Evolutionary conservation across 1,140 invertebrate species (phyloP), one percentile per base, ranked within the genome.

Genomic region (Habropoda laboriosa): DNA sequence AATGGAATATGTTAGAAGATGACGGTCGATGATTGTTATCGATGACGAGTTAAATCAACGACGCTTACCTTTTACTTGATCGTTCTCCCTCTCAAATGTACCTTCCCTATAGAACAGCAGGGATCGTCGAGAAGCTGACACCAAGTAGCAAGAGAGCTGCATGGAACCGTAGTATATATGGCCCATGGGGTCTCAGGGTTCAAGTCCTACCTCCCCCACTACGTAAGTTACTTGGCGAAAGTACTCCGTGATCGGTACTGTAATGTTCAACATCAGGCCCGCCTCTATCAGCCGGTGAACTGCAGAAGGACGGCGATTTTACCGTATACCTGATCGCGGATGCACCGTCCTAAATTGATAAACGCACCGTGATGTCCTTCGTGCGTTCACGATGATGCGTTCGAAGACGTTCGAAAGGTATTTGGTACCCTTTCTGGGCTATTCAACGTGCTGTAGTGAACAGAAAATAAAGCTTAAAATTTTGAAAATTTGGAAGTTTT

Each of bases 191-290:
- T 83, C 86, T 85, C 87, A 87, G 88, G 88, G 86, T 91, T 90
- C 87, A 89, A 89, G 88, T 91, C 90, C 80, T 83, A 81, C 76
- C 90, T 92, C 91, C 89, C 90, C 90, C 91, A 91, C 91, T 90
- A 86, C 86, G 75, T 13, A 42, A 60, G 30, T 60, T 60, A 84
- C 89, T 85, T 83, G 89, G 91, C 90, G 91, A 92, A 92, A 92
- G 91, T 91, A 92, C 87, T 89, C 82, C 79, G 76, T 75, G 87
- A 85, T 87, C 86, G 83, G 57, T 87, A 87, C 78, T 86, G 49
- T 81, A 86, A 79, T 75, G 79, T 87, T 75, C 80, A 80, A 87
- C 83, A 82, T 79, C 55, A 49, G 71, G 53, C 63, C 66, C 53
- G 76, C 55, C 72, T 86, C 47, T 77, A 80, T 75, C 71, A 76